These are phyloP conservation scores for Amphipyra tragopoginis DNA, from an alignment of 2,888 invertebrate genomes.

Conservation along the genomic window DNA sequence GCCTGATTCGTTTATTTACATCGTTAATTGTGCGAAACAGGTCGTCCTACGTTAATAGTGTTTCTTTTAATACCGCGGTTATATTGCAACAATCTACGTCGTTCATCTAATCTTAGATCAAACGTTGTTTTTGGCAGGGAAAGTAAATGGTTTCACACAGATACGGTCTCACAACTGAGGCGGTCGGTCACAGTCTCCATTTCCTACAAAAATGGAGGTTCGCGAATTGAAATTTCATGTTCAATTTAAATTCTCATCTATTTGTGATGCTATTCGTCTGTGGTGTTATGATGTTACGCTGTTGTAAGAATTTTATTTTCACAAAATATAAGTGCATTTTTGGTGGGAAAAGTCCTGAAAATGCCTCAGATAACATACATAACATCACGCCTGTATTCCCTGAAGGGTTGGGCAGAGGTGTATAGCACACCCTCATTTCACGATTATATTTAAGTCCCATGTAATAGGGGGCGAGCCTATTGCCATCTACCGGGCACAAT, in stretches of 20 bases:
- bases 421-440: no score
- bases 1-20: conserved; percentile 54
- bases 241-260: conserved; percentile 41
- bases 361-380: no score
- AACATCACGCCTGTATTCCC: no score
- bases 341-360: background rate
- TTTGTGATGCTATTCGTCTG: conserved; percentile 11
- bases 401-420: no score
- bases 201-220: conserved; percentile 22
- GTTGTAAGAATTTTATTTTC: conserved; percentile 2
- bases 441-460: no score
- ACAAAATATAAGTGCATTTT: background rate
- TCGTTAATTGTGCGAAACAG: conserved; percentile 59
- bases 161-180: conserved; percentile 50
- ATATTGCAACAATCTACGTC: conserved; percentile 46
- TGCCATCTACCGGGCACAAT: no score
- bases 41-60: conserved; percentile 40
- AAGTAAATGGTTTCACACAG: conserved; percentile 65
- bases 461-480: no score
- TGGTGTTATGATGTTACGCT: background rate
- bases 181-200: conserved; percentile 42
- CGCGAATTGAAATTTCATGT: conserved; percentile 42
- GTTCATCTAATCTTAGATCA: conserved; percentile 72
- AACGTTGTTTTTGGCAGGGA: conserved; percentile 69
- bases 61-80: conserved; percentile 48